A percentile compares a stretch with the other conserved stretches of the same genome.
Evolutionary conservation across 2,888 invertebrate species (phyloP).

Genomic region (Diarsia dahlii): DNA sequence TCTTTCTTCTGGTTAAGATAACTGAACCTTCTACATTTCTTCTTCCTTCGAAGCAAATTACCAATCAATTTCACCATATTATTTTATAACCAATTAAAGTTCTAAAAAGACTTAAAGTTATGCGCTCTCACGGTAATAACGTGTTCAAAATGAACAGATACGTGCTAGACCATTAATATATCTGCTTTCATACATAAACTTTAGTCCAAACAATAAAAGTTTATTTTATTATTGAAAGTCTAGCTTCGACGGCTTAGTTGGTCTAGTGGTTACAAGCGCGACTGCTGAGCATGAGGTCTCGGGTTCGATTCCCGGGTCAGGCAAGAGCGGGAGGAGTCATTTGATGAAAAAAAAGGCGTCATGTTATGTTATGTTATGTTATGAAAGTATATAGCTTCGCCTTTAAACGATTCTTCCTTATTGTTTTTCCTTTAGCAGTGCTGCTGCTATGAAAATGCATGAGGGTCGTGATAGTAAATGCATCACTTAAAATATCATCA

Average conservation of each 20-base stretch:
- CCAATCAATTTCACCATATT: not conserved
- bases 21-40: constrained; percentile 4
- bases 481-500: constrained; percentile 31
- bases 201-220: constrained; percentile 1
- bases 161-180: constrained; percentile 69
- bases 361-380: not conserved
- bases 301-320: no score
- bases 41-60: no score
- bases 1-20: not conserved
- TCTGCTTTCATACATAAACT: constrained; percentile 29
- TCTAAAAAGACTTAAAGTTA: constrained; percentile 46
- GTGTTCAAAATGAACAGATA: constrained; percentile 55
- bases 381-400: not conserved
- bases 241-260: not conserved
- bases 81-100: constrained; percentile 20
- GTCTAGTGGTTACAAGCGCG: no score
- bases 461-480: not conserved
- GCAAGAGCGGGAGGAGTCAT: no score
- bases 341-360: no score
- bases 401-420: constrained; percentile 5
- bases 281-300: no score
- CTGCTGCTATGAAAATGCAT: constrained; percentile 17
- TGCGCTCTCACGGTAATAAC: constrained; percentile 39
- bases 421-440: not conserved
- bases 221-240: not conserved